phyloP scores from a whole-genome alignment of 2,113 vertebrate genomes.

The Anguilla japonica region DNA sequence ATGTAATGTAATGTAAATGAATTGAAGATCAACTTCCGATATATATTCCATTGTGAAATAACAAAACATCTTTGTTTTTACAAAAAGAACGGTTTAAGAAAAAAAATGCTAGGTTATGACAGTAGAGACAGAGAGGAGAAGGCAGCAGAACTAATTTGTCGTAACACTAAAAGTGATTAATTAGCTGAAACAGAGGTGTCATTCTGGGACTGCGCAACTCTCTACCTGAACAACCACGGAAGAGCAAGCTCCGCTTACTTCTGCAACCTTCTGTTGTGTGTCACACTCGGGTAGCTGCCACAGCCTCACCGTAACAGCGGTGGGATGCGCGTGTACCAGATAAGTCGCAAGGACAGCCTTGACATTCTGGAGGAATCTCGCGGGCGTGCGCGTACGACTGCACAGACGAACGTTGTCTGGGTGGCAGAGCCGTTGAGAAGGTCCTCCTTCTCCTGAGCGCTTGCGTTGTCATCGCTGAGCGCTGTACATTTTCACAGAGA shows the following conservation, averaged over 20 bases:
- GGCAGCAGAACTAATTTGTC: not conserved
- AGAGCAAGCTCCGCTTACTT: not conserved
- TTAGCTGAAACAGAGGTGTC: not conserved
- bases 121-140: not conserved
- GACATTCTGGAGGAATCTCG: not conserved
- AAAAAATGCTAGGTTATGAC: not conserved
- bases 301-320: not conserved
- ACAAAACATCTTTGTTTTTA: not conserved
- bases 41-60: not conserved
- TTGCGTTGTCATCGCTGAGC: not conserved
- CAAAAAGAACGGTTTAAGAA: not conserved
- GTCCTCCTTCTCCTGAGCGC: not conserved
- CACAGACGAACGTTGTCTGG: not conserved
- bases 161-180: not conserved
- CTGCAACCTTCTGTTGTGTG: not conserved
- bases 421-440: not conserved
- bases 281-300: slow-evolving; percentile 4
- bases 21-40: not conserved
- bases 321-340: not conserved
- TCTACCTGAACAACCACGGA: not conserved
- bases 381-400: not conserved
- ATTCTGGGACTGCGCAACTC: not conserved
- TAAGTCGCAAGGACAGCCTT: not conserved
- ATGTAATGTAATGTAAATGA: too few species aligned
- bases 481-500: not conserved